Base-by-base conservation (phyloP, 2,797 vertebrate genomes). In the Urosaurus nigricauda region DNA sequence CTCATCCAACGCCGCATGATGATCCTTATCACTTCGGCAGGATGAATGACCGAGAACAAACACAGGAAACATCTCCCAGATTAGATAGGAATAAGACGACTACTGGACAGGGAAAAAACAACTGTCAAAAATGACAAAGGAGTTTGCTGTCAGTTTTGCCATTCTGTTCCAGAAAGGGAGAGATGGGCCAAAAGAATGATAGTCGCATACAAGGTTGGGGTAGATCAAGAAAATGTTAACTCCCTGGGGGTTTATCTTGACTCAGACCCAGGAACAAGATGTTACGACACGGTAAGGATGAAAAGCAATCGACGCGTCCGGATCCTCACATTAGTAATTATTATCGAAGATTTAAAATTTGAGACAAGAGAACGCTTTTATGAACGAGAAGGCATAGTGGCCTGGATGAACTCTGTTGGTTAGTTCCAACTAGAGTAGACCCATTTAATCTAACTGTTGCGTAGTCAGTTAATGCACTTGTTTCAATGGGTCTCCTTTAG, bases 11-110 rank as follows among this genome's bases (percentile, higher is more conserved):
- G 89, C 93, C 82, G 94, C 96, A 96, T 96, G 95, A 96, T 97
- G 96, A 97, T 97, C 96, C 96, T 96, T 89, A 96, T 97, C 96
- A 9, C 92, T 93, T 93, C 93, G 1, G 93, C 77, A 86, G 96
- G 94, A 94, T 93, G 91, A 95, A 96, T 94, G 94, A 90, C 90
- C 84, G 91, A 21, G 95, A 96, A 97, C 96, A 97, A 97, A 97
- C 95, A 95, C 97, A 97, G 97, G 97, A 97, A 97, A 95, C 87
- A 9, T 95, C 92, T 95, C 95, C 95, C 94, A 95, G 97, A 97
- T 97, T 96, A 97, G 97, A 97, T 96, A 97, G 95, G 95, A 93
- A 92, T 93, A 84, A 91, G 90, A 94, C 91, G 95, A 94, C 93
- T 91, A 90, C 83, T 90, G 88, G 92, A 94, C 19, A 40, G 90